These are phyloP conservation scores for Drosophila maculinotata DNA, from an alignment of 2,888 invertebrate species.

Conservation along the genomic window DNA sequence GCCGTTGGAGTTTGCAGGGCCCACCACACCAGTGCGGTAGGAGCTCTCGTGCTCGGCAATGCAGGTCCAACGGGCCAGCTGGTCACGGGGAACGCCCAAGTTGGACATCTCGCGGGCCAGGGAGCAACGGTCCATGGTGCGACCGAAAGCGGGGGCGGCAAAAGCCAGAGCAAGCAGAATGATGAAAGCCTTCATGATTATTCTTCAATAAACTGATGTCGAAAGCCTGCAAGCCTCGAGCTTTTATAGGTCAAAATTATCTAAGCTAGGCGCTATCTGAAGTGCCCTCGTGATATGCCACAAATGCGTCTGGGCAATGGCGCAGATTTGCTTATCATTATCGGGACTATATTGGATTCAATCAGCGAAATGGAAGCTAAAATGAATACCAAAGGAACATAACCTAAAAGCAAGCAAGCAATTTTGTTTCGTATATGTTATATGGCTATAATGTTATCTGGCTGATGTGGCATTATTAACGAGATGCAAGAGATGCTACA, in stretches of 20 bases:
- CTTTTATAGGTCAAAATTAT: constrained; percentile 44
- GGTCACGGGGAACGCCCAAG: neutral
- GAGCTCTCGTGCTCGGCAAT: constrained; percentile 10
- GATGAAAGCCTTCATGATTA: constrained; percentile 45
- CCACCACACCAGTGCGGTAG: constrained; percentile 2
- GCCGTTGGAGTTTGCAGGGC: constrained; percentile 84
- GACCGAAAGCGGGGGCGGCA: neutral
- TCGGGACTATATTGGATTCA: neutral
- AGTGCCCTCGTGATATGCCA: neutral
- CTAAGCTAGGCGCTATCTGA: neutral
- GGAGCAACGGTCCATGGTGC: constrained; percentile 5
- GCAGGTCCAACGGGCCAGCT: constrained; percentile 3
- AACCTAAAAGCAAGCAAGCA: too few species aligned
- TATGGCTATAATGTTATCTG: neutral
- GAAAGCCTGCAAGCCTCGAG: neutral
- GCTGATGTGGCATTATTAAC: neutral
- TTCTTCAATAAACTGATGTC: constrained; percentile 49
- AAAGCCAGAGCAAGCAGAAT: neutral
- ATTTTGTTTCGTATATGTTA: neutral
- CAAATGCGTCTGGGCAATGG: neutral
- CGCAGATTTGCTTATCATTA: neutral
- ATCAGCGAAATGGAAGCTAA: neutral
- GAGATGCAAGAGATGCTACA: neutral
- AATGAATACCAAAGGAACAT: neutral
- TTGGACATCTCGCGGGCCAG: constrained; percentile 4